Evolutionary conservation across 2,113 vertebrate species (phyloP), one percentile per base, ranked within the genome.

Genomic region (Podarcis muralis): DNA sequence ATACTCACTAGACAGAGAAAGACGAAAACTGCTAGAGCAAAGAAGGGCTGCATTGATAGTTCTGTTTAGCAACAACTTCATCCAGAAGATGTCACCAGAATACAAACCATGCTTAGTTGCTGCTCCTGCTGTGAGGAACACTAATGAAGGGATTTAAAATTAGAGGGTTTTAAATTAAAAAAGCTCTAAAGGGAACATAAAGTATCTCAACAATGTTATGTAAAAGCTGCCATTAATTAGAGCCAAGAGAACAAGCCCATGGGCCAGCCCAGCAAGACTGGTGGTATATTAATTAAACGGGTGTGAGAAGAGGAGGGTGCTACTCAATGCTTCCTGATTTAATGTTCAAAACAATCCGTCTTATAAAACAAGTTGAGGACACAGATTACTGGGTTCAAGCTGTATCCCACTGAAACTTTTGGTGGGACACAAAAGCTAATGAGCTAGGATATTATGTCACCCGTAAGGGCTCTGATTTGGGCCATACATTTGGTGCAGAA

Each of bases 1-100:
- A 78, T 87, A 66, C 86, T 88, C 25, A 2, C 82, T 85, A 16
- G 25, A 71, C 30, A 81, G 69, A 84, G 72, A 27, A 20, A 11
- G 37, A 0, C 32, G 81, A 2, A 1, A 65, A 65, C 5, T 43
- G 40, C 57, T n/a, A 1, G 20, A 18, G 65, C 35, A n/a, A 16
- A 59, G 1, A n/a, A 16, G 40, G 1, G 16, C 20, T 27, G 2
- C 22, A 25, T 74, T 86, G 76, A 69, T 84, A 79, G 59, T 84
- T 86, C 32, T 5, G 91, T 91, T 77, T 81, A 93, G 16, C 66
- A 59, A 88, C 87, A 94, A 15, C 48, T 86, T 90, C 75, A 88
- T 93, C 95, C 95, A 96, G 95, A 94, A 96, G 95, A 91, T 94
- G 95, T 96, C 95, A 95, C 93, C 90, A 93, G 91, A 96, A 89